Evolutionary conservation across 2,113 vertebrate genomes (phyloP).

Genomic region (Syngnathus typhle): DNA sequence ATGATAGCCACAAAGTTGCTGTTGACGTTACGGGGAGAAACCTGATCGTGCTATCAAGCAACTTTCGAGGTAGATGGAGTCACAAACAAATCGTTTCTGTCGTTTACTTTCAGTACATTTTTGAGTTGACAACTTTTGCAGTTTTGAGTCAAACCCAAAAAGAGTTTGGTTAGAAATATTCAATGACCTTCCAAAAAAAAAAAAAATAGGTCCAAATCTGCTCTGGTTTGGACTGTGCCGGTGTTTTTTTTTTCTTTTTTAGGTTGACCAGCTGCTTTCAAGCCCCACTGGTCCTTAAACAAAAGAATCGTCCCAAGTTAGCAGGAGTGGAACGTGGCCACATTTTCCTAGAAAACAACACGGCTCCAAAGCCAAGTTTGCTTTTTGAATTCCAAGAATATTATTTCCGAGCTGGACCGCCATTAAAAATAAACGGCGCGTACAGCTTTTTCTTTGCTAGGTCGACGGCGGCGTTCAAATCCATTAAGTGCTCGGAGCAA

Average conservation of each 20-base stretch:
- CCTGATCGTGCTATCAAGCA: neutral
- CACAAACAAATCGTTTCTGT: neutral
- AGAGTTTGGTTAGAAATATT: neutral
- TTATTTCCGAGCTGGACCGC: neutral
- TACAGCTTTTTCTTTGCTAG: neutral
- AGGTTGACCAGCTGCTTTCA: neutral
- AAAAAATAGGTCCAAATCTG: neutral
- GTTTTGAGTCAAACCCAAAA: neutral
- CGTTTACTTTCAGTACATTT: neutral
- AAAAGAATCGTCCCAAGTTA: constrained; percentile 1
- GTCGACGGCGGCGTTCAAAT: neutral
- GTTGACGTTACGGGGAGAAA: neutral
- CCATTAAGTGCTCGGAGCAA: neutral
- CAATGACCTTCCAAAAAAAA: neutral
- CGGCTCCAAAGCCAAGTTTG: neutral
- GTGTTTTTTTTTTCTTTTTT: neutral
- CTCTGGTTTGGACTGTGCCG: neutral
- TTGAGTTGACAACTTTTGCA: neutral
- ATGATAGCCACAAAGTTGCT: neutral
- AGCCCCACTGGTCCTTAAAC: neutral
- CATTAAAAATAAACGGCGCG: neutral
- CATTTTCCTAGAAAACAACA: constrained; percentile 2
- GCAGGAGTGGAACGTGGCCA: neutral
- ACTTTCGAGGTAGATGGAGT: neutral
- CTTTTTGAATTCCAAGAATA: constrained; percentile 7